Conservation (phyloP, 2,113 vertebrate genomes). For the Telmatochromis brachygnathus region DNA sequence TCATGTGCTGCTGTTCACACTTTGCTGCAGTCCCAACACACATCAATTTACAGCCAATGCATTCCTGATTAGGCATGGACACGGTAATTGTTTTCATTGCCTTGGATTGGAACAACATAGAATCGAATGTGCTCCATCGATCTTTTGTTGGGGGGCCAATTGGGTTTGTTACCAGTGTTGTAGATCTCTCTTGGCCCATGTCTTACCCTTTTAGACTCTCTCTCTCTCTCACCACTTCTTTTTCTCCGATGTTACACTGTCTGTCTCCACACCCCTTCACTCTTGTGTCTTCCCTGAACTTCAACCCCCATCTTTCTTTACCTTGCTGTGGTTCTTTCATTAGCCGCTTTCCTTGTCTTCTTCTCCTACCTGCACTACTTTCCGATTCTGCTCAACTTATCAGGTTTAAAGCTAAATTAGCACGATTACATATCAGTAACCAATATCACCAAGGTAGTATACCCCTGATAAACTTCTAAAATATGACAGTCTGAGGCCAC, state of each 20-base stretch:
- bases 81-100: conserved; percentile 61
- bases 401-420: background rate
- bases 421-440: background rate
- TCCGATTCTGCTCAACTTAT: fast-evolving
- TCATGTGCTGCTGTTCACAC: background rate
- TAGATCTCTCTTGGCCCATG: conserved; percentile 7
- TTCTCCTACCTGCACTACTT: background rate
- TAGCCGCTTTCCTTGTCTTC: background rate
- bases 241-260: background rate
- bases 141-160: conserved; percentile 49
- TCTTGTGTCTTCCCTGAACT: background rate
- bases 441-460: background rate
- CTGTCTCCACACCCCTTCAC: background rate
- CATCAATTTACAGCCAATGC: conserved; percentile 27
- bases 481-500: background rate
- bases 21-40: conserved; percentile 14
- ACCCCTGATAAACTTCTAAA: background rate
- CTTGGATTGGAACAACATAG: conserved; percentile 41
- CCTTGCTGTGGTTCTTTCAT: background rate
- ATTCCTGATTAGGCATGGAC: conserved; percentile 47
- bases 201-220: conserved; percentile 10
- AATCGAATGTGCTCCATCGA: conserved; percentile 58
- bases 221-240: background rate
- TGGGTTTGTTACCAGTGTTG: conserved; percentile 46
- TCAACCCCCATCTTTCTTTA: background rate